phyloP scores from a whole-genome alignment of 2,113 vertebrate genomes.

The Desmodus rotundus region DNA sequence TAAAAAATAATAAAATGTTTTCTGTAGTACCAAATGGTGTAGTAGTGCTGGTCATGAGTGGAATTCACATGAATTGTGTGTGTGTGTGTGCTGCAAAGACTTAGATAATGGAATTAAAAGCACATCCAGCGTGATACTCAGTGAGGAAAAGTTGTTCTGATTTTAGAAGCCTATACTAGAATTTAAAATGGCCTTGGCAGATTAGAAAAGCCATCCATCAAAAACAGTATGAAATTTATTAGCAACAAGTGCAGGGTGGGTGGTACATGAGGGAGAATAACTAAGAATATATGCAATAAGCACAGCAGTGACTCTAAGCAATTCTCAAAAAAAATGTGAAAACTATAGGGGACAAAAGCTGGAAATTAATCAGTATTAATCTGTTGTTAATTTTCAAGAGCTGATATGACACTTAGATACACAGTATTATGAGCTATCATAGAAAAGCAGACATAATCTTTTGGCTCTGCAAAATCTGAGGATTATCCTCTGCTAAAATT shows the following conservation, averaged over 20 bases:
- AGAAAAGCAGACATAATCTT: constrained; percentile 43
- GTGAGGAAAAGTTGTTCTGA: not conserved
- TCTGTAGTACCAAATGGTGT: not conserved
- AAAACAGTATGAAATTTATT: constrained; percentile 4
- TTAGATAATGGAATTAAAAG: not conserved
- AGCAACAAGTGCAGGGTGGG: not conserved
- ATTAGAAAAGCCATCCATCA: constrained; percentile 6
- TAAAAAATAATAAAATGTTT: not conserved
- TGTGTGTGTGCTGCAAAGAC: not conserved
- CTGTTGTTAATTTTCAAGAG: constrained; percentile 40
- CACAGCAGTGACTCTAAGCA: not conserved
- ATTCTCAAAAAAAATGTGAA: not conserved
- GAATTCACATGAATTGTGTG: not conserved
- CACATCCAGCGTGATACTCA: not conserved
- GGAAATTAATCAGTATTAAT: constrained; percentile 12
- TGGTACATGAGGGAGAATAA: not conserved
- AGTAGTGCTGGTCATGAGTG: not conserved
- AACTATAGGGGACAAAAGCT: not conserved
- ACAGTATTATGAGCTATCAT: constrained; percentile 24
- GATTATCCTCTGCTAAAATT: constrained; percentile 52
- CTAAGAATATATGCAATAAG: not conserved
- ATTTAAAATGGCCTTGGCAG: constrained; percentile 18
- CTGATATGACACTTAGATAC: constrained; percentile 16
- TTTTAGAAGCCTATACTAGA: not conserved
- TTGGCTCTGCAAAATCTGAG: constrained; percentile 26